A percentile compares a stretch with the other conserved stretches of the same genome.
phyloP scores from a whole-genome alignment of 1,140 invertebrate genomes.

The Hermetia illucens region DNA sequence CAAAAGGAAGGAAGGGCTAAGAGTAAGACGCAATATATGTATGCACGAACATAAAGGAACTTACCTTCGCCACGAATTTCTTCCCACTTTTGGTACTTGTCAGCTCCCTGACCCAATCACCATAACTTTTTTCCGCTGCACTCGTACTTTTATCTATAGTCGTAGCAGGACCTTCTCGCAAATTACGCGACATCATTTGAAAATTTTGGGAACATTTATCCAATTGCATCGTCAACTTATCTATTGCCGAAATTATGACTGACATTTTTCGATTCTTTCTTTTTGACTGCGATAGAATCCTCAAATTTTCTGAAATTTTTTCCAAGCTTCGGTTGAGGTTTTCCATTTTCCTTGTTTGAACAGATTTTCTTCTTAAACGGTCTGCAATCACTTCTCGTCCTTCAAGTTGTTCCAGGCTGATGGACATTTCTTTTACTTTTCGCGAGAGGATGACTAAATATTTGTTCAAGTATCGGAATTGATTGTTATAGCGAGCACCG shows the following conservation, averaged over 20 bases:
- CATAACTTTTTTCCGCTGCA: slow-evolving; percentile 13
- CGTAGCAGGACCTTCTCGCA: not conserved
- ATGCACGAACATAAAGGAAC: too few relatives aligned
- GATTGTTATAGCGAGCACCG: not conserved
- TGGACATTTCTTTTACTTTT: slow-evolving; percentile 10
- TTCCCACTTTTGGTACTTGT: slow-evolving; percentile 16
- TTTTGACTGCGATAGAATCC: slow-evolving; percentile 3
- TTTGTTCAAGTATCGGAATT: slow-evolving; percentile 8
- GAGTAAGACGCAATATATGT: too few relatives aligned
- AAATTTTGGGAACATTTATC: slow-evolving; percentile 9
- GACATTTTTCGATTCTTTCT: slow-evolving; percentile 7
- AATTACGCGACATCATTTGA: not conserved
- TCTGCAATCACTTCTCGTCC: not conserved
- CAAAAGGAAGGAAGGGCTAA: too few relatives aligned
- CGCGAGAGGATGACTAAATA: slow-evolving; percentile 7
- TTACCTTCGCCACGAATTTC: slow-evolving; percentile 19
- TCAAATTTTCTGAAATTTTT: slow-evolving; percentile 7
- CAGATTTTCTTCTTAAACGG: not conserved
- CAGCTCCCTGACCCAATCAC: slow-evolving; percentile 24
- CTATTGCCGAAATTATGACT: slow-evolving; percentile 5
- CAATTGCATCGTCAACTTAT: slow-evolving; percentile 7
- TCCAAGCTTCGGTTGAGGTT: slow-evolving; percentile 8
- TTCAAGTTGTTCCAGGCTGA: slow-evolving; percentile 4
- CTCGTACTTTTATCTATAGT: slow-evolving; percentile 2
- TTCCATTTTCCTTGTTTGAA: slow-evolving; percentile 4